Percentiles rank a stretch among this genome's conserved stretches.
Conservation (phyloP, 2,888 invertebrate species). For the Hipparchia sbordonii region DNA sequence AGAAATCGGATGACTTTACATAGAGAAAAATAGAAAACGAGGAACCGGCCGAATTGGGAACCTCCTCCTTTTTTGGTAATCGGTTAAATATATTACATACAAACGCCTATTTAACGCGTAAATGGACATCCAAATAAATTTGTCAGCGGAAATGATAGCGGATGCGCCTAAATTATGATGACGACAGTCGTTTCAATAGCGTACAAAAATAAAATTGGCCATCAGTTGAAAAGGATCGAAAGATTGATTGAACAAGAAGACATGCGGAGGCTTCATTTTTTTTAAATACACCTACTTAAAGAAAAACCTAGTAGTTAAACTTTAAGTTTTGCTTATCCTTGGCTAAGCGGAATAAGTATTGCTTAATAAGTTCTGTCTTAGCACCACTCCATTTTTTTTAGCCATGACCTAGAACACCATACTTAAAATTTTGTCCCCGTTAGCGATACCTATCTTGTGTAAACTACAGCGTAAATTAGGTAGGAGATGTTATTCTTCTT, state of each 20-base stretch:
- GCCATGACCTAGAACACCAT: background rate
- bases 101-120: slow-evolving; percentile 13
- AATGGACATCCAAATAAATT: slow-evolving; percentile 30
- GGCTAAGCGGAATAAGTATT: no score
- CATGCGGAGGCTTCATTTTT: background rate
- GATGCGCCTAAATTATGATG: slow-evolving; percentile 31
- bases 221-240: background rate
- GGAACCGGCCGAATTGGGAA: background rate
- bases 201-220: background rate
- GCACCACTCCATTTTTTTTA: background rate
- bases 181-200: slow-evolving; percentile 13
- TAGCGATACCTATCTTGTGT: background rate
- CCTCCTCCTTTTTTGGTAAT: no score
- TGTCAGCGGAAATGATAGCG: slow-evolving; percentile 48
- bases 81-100: background rate
- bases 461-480: background rate
- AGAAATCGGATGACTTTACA: no score
- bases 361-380: background rate
- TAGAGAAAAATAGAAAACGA: background rate
- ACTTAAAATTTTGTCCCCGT: background rate
- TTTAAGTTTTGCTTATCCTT: no score
- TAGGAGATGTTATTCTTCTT: background rate
- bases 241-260: background rate
- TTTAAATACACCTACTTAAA: background rate
- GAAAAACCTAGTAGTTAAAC: no score